Evolutionary conservation across 2,888 invertebrate genomes (phyloP).

Genomic region (Tenthredo scrophulariae): DNA sequence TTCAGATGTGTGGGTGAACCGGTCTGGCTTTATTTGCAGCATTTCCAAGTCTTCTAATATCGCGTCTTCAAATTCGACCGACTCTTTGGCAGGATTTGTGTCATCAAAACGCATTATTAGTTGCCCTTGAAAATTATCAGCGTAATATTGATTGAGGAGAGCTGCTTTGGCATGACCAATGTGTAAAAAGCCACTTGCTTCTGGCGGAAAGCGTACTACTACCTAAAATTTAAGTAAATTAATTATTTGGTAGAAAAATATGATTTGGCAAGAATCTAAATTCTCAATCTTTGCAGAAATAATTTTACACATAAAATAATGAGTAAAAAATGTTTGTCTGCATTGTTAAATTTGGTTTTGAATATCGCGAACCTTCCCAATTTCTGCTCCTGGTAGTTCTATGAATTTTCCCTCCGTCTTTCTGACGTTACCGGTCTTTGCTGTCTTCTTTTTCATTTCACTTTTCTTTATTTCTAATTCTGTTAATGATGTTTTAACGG

Average conservation of each 20-base stretch:
- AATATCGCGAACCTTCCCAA: conserved; percentile 87
- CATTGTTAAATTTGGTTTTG: background rate
- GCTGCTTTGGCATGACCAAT: conserved; percentile 99
- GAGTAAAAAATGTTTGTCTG: background rate
- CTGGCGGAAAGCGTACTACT: conserved; percentile 99
- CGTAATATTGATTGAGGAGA: conserved; percentile 98
- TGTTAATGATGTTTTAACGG: conserved; percentile 78
- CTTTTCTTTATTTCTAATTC: conserved; percentile 58
- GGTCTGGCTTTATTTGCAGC: conserved; percentile 94
- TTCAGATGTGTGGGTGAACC: conserved; percentile 97
- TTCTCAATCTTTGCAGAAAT: background rate
- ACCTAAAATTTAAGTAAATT: too few relatives aligned
- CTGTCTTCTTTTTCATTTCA: conserved; percentile 65
- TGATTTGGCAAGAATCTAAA: background rate
- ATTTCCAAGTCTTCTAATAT: conserved; percentile 96
- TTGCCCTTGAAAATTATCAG: conserved; percentile 93
- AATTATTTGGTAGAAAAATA: too few relatives aligned
- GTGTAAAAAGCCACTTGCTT: conserved; percentile 98
- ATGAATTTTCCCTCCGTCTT: conserved; percentile 98
- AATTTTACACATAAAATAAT: background rate
- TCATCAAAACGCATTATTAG: conserved; percentile 99
- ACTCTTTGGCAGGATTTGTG: conserved; percentile 99
- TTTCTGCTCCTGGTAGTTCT: conserved; percentile 96
- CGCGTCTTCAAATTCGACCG: conserved; percentile 97
- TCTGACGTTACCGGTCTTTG: conserved; percentile 78